These are phyloP conservation scores for Drosophila villosipedis DNA, from an alignment of 2,888 invertebrate species.

Conservation along the genomic window DNA sequence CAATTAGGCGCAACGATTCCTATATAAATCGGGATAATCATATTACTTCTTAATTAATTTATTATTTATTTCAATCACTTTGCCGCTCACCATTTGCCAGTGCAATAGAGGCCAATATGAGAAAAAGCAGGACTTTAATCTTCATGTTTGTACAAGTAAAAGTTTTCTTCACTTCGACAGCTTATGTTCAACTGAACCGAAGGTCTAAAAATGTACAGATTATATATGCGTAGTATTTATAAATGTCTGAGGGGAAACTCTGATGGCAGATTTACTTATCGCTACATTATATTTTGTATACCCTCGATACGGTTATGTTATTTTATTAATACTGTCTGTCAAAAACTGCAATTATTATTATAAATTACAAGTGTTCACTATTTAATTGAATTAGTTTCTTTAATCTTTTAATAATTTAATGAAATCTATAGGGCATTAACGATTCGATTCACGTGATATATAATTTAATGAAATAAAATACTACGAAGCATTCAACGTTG, in stretches of 20 bases:
- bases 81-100: slow-evolving; percentile 38
- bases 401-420: too few species aligned
- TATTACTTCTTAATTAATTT: neutral
- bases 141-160: slow-evolving; percentile 26
- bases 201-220: neutral
- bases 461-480: too few species aligned
- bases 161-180: neutral
- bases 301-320: neutral
- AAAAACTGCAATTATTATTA: neutral
- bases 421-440: neutral
- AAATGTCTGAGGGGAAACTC: slow-evolving; percentile 3
- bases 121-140: slow-evolving; percentile 24
- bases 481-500: too few species aligned
- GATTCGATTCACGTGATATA: too few species aligned
- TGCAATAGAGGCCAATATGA: slow-evolving; percentile 19
- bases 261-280: slow-evolving; percentile 9
- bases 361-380: neutral
- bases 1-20: slow-evolving; percentile 35
- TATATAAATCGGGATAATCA: neutral
- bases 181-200: slow-evolving; percentile 32
- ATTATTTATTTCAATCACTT: neutral
- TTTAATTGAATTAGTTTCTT: neutral
- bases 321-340: neutral
- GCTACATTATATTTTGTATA: neutral
- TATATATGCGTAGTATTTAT: slow-evolving; percentile 3